Base-by-base conservation (phyloP, 1,140 invertebrate species). In the Hirudo medicinalis region DNA sequence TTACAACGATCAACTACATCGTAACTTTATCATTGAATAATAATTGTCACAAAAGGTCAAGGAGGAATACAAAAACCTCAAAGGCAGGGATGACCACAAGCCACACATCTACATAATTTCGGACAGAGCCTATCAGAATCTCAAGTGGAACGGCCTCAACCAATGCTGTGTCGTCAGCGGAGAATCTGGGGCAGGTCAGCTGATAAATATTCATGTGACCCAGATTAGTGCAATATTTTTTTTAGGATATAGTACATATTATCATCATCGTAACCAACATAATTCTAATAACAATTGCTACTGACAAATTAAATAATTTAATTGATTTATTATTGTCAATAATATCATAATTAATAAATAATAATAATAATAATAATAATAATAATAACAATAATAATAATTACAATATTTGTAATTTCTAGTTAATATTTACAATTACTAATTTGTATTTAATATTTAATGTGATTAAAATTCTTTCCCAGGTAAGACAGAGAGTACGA, bases 41-140 rank as follows among this genome's bases (percentile, higher is more conserved):
- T n/a, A 49, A 15, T 49, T 17, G 43, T 49, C 11, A 5, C 11
- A 5, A 15, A 49, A 49, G 43, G 13, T 63, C 29, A 32, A 75
- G 9, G 53, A 72, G n/a, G 71, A 74, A 29, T 80, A 78, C 68
- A 77, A 73, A 32, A 69, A 69, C 19, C 60, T 71, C 22, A 55
- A 69, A 27, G 67, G 70, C 8, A 25, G 67, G 19, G 70, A 49
- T 13, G 71, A 67, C 49, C 91, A 94, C 69, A 94, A 94, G 69
- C 94, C 94, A 27, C 94, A 98, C 82, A 93, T 98, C 60, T 98
- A 96, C 83, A 94, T 94, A 79, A 96, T 98, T 81, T 94, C 94
- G 71, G 94, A 97, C 83, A 92, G 89, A 71, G 94, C 94, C 57
- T 97, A 97, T 84, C 87, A 78, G 79, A 93, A 90, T 43, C 97